phyloP scores from a whole-genome alignment of 2,888 invertebrate genomes.

The Neoascia interrupta region DNA sequence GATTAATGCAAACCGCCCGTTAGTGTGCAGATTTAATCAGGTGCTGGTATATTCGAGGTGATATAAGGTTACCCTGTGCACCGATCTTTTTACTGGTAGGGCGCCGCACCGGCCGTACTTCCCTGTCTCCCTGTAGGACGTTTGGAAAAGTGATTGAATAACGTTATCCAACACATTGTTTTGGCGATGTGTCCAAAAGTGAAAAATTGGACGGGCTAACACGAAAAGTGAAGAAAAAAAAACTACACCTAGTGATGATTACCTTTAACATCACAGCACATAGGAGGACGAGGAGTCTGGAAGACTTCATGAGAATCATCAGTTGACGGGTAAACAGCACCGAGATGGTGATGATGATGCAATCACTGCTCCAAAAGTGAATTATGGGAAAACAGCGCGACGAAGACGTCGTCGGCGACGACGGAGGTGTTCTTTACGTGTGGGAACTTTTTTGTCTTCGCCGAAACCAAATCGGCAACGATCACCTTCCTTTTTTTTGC shows the following conservation, averaged over 20 bases:
- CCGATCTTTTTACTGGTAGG: slow-evolving; percentile 15
- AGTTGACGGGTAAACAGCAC: no score
- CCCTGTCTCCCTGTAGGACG: no score
- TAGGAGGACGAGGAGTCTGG: slow-evolving; percentile 25
- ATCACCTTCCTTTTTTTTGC: slow-evolving; percentile 52
- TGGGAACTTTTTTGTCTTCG: slow-evolving; percentile 56
- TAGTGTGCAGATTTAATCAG: slow-evolving; percentile 60
- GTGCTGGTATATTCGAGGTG: slow-evolving; percentile 39
- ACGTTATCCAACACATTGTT: slow-evolving; percentile 48
- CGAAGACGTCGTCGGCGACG: slow-evolving; percentile 10
- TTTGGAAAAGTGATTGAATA: slow-evolving; percentile 66
- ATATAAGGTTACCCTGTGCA: slow-evolving; percentile 41
- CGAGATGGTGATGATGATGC: slow-evolving; percentile 57
- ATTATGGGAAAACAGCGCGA: slow-evolving; percentile 66
- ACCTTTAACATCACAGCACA: slow-evolving; percentile 23
- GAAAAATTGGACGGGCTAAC: slow-evolving; percentile 48
- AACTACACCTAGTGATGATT: slow-evolving; percentile 34
- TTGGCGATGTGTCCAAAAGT: slow-evolving; percentile 56
- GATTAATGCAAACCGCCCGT: slow-evolving; percentile 21
- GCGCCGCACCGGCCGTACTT: no score
- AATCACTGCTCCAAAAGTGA: slow-evolving; percentile 64
- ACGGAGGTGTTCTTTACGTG: slow-evolving; percentile 37
- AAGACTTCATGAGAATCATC: slow-evolving; percentile 34
- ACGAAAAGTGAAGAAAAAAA: not conserved
- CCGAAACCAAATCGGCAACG: slow-evolving; percentile 38